Conservation (phyloP, 2,888 invertebrate species). For the Cactoblastis cactorum region DNA sequence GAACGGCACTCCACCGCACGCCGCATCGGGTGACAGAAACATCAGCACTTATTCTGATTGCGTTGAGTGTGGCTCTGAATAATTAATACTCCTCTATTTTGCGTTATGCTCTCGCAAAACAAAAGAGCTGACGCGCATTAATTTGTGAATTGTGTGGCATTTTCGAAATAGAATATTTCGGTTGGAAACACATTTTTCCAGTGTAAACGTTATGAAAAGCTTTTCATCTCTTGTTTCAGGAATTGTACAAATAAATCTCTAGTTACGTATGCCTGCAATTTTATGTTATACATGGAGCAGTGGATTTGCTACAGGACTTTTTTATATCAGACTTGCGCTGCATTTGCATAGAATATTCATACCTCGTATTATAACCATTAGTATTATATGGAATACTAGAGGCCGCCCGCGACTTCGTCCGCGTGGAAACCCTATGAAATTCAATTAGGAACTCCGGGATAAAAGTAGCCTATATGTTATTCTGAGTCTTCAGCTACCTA, state of each 20-base stretch:
- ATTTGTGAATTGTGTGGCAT: constrained; percentile 58
- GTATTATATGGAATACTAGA: too few species aligned
- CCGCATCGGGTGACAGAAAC: constrained; percentile 71
- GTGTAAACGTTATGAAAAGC: constrained; percentile 9
- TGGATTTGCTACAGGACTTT: neutral
- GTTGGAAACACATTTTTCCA: constrained; percentile 6
- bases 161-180: constrained; percentile 20
- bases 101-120: constrained; percentile 59
- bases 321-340: too few species aligned
- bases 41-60: constrained; percentile 79
- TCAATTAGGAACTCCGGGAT: too few species aligned
- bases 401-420: too few species aligned
- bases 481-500: too few species aligned
- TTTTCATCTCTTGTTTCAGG: constrained; percentile 8
- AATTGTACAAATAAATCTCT: constrained; percentile 8
- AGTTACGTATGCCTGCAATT: neutral
- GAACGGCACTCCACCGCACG: constrained; percentile 25
- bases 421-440: too few species aligned
- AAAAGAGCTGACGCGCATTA: constrained; percentile 58
- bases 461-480: too few species aligned
- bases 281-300: neutral
- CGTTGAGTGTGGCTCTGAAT: constrained; percentile 78
- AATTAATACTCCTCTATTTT: constrained; percentile 78
- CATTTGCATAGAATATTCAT: too few species aligned
- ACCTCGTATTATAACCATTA: too few species aligned